Percentiles rank a stretch among this genome's conserved stretches.
Evolutionary conservation across 2,888 invertebrate genomes (phyloP).

Genomic region (Apodemia duryi): DNA sequence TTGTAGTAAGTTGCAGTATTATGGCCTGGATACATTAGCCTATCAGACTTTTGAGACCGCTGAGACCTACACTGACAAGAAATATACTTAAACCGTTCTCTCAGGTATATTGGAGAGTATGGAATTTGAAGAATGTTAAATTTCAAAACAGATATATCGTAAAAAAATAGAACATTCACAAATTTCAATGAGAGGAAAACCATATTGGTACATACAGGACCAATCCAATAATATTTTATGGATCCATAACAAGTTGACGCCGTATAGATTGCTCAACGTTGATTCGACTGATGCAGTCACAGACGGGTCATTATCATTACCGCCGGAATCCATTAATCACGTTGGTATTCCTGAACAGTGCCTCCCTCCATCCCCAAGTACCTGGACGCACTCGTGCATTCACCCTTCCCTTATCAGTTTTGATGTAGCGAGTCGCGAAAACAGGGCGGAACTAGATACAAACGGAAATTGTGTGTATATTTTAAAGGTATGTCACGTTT

Average conservation of each 20-base stretch:
- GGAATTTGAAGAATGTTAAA: too few relatives aligned
- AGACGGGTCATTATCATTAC: conserved; percentile 74
- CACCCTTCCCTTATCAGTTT: conserved; percentile 75
- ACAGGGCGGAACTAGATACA: conserved; percentile 55
- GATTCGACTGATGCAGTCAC: conserved; percentile 67
- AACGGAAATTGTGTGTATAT: conserved; percentile 45
- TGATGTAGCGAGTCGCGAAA: conserved; percentile 56
- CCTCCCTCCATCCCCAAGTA: conserved; percentile 49
- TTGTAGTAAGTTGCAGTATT: too few relatives aligned
- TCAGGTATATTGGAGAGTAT: too few relatives aligned
- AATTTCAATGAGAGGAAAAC: neutral
- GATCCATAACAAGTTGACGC: conserved; percentile 25
- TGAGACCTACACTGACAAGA: too few relatives aligned
- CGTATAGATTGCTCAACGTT: conserved; percentile 48
- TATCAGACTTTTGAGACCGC: too few relatives aligned
- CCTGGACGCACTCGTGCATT: conserved; percentile 75
- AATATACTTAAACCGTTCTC: too few relatives aligned
- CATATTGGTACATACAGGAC: neutral
- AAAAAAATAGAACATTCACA: neutral
- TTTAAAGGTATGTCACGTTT: conserved; percentile 30
- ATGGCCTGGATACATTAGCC: too few relatives aligned
- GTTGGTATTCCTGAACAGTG: conserved; percentile 60
- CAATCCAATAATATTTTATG: conserved; percentile 3
- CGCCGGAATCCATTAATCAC: conserved; percentile 74
- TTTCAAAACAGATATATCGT: too few relatives aligned